A percentile compares a stretch with the other conserved stretches of the same genome.
Evolutionary conservation across 2,888 invertebrate species (phyloP).

Genomic region (Priocnemis perturbator): DNA sequence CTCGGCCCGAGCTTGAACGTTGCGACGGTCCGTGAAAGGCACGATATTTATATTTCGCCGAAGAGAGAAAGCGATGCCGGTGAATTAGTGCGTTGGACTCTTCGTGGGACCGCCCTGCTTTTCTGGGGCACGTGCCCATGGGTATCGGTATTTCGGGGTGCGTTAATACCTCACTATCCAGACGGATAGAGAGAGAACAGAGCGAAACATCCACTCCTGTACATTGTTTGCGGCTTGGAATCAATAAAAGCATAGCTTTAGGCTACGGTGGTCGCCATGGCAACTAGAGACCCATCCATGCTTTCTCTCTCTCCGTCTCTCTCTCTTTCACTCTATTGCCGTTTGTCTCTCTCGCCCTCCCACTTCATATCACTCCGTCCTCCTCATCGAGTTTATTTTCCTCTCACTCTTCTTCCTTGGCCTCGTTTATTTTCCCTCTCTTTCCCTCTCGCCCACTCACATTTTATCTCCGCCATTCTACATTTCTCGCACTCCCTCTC

Average conservation of each 20-base stretch:
- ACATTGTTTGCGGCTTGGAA: slow-evolving; percentile 75
- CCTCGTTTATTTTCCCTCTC: slow-evolving; percentile 11
- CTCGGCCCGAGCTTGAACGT: too few species aligned
- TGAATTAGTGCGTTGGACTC: slow-evolving; percentile 45
- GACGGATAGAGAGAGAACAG: slow-evolving; percentile 69
- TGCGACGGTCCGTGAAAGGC: too few species aligned
- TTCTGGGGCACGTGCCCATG: slow-evolving; percentile 60
- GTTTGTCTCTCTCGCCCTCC: slow-evolving; percentile 11
- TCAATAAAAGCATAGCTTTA: slow-evolving; percentile 76
- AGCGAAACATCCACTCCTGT: slow-evolving; percentile 74
- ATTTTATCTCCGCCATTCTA: slow-evolving; percentile 20
- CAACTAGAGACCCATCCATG: slow-evolving; percentile 70
- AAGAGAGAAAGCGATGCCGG: neutral
- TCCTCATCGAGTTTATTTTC: slow-evolving; percentile 5
- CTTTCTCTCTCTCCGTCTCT: slow-evolving; percentile 46
- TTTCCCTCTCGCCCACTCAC: slow-evolving; percentile 11
- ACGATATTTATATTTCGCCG: neutral
- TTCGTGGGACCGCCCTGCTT: slow-evolving; percentile 41
- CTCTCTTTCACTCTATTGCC: slow-evolving; percentile 17
- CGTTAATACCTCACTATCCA: slow-evolving; percentile 64
- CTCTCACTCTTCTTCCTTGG: slow-evolving; percentile 14
- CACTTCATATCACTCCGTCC: slow-evolving; percentile 2
- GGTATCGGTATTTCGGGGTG: slow-evolving; percentile 59
- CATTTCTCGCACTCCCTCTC: slow-evolving; percentile 36
- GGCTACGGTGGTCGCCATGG: slow-evolving; percentile 73